Evolutionary conservation across 64 coral and sea anemone genomes (phyloP).

Genomic region (Dendronephthya gigantea): DNA sequence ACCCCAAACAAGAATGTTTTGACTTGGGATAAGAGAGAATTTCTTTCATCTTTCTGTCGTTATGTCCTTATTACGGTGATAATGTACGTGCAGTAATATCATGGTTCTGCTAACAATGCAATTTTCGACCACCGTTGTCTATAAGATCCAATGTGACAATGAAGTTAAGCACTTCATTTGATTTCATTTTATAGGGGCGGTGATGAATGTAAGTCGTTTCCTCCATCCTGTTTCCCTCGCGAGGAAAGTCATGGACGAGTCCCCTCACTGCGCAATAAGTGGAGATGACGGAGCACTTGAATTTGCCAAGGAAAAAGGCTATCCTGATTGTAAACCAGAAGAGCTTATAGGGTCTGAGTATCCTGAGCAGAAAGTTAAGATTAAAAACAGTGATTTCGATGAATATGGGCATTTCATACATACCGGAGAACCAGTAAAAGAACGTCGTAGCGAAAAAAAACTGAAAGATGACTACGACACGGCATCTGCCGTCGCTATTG

Average conservation of each 20-base stretch:
- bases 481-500: constrained; percentile 24
- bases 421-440: not conserved
- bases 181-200: not conserved
- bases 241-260: not conserved
- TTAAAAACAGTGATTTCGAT: not conserved
- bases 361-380: not conserved
- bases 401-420: too few species aligned
- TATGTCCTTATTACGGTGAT: too few species aligned
- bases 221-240: not conserved
- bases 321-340: not conserved
- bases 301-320: not conserved
- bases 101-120: too few species aligned
- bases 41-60: too few species aligned
- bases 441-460: not conserved
- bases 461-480: not conserved
- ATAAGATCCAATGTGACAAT: too few species aligned
- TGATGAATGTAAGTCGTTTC: not conserved
- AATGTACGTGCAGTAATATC: too few species aligned
- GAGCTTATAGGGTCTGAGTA: not conserved
- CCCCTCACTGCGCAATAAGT: not conserved
- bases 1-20: too few species aligned
- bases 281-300: not conserved
- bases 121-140: too few species aligned
- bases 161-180: too few species aligned
- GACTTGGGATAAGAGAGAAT: too few species aligned